These are phyloP conservation scores for Caloenas nicobarica DNA, from an alignment of 2,113 vertebrate genomes.

Conservation along the genomic window DNA sequence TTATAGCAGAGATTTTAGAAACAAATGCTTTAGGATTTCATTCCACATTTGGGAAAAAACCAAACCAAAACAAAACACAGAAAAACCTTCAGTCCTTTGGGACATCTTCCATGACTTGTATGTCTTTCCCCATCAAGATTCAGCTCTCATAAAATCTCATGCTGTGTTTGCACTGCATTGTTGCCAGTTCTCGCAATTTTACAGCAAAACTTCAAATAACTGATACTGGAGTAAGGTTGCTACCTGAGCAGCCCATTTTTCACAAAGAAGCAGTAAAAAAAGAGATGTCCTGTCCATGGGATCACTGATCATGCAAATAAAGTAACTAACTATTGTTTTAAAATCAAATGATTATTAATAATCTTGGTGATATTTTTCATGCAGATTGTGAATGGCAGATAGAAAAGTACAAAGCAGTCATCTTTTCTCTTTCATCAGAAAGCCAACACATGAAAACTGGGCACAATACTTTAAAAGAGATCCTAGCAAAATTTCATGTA, in stretches of 20 bases:
- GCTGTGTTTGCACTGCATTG: not conserved
- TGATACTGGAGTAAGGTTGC: not conserved
- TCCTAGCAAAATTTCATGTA: not conserved
- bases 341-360: not conserved
- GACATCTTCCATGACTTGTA: not conserved
- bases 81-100: not conserved
- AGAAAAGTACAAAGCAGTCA: not conserved
- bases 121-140: not conserved
- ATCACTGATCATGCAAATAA: not conserved
- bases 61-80: not conserved
- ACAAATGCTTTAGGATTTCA: conserved; percentile 36
- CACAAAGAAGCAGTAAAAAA: not conserved
- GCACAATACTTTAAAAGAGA: not conserved
- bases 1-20: conserved; percentile 58
- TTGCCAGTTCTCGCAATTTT: not conserved
- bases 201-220: not conserved
- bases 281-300: not conserved
- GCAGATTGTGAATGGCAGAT: not conserved
- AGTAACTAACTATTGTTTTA: not conserved
- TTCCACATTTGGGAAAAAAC: not conserved
- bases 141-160: not conserved
- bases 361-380: not conserved
- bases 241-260: not conserved
- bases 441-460: not conserved
- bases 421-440: not conserved